These are phyloP conservation scores for Whitmania pigra DNA, from an alignment of 1,140 invertebrate species.

Conservation along the genomic window DNA sequence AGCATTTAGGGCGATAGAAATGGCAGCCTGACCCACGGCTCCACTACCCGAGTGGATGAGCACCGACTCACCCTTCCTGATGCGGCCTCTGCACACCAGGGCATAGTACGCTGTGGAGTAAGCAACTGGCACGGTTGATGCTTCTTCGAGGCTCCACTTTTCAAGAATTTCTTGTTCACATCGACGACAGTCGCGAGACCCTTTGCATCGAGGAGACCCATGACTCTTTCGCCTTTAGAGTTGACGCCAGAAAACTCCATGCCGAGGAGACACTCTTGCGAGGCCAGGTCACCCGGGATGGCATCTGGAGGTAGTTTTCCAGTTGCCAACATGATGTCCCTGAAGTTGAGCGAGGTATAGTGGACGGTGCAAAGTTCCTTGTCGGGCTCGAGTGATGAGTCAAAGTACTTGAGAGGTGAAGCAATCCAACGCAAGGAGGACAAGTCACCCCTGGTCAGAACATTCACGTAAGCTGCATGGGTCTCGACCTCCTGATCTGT, in stretches of 20 bases:
- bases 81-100: conserved; percentile 64
- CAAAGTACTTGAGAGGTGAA: conserved; percentile 52
- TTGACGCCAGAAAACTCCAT: conserved; percentile 80
- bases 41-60: conserved; percentile 89
- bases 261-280: conserved; percentile 79
- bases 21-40: conserved; percentile 88
- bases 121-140: conserved; percentile 84
- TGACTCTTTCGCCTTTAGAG: conserved; percentile 61
- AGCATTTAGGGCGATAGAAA: conserved; percentile 72
- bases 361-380: conserved; percentile 69
- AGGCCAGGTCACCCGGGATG: conserved; percentile 52
- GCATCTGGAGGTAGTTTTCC: conserved; percentile 89
- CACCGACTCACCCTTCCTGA: conserved; percentile 64
- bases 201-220: conserved; percentile 82
- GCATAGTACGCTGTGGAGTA: conserved; percentile 88
- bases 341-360: conserved; percentile 87
- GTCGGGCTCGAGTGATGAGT: conserved; percentile 28
- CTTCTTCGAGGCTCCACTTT: conserved; percentile 76
- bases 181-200: conserved; percentile 76
- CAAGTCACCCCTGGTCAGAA: conserved; percentile 73
- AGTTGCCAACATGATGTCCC: conserved; percentile 90
- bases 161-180: conserved; percentile 69
- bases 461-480: conserved; percentile 83
- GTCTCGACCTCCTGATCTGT: conserved; percentile 36
- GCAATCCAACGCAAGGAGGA: conserved; percentile 86